Percentiles rank a stretch among this genome's conserved stretches.
phyloP scores from a whole-genome alignment of 2,888 invertebrate species.

The Vannuccia rotundouncinata region DNA sequence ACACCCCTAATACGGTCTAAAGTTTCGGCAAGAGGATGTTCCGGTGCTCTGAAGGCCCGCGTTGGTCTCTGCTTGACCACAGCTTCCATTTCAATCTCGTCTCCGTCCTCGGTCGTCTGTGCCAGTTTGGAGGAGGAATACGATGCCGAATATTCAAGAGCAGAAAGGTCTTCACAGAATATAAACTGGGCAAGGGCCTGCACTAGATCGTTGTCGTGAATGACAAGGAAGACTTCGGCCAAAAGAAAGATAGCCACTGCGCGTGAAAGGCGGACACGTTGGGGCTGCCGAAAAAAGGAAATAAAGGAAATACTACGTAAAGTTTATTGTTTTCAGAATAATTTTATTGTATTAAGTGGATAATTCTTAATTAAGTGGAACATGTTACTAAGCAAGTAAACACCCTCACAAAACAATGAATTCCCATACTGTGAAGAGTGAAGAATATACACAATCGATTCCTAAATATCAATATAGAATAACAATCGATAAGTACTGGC shows the following conservation, averaged over 20 bases:
- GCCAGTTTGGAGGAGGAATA: not conserved
- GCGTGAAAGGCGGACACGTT: conserved; percentile 21
- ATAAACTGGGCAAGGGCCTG: conserved; percentile 68
- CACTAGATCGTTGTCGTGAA: conserved; percentile 81
- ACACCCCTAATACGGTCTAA: conserved; percentile 59
- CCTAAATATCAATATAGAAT: no score
- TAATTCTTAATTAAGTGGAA: no score
- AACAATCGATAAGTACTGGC: no score
- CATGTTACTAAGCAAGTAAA: no score
- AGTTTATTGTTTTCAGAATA: no score
- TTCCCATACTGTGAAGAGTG: no score
- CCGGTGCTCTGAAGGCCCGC: conserved; percentile 62
- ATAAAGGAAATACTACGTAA: not conserved
- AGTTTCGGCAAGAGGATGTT: conserved; percentile 70
- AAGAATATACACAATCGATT: no score
- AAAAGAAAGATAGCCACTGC: conserved; percentile 39
- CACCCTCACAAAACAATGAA: no score
- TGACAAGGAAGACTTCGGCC: conserved; percentile 71
- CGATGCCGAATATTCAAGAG: conserved; percentile 42
- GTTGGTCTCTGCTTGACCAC: not conserved
- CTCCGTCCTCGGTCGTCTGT: not conserved
- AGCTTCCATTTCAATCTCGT: not conserved
- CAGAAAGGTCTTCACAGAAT: conserved; percentile 39
- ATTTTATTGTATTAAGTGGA: no score
- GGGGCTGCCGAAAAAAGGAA: not conserved